Evolutionary conservation across 1,140 invertebrate genomes (phyloP), one percentile per base, ranked within the genome.

Genomic region (Paramacrobiotus metropolitanus): DNA sequence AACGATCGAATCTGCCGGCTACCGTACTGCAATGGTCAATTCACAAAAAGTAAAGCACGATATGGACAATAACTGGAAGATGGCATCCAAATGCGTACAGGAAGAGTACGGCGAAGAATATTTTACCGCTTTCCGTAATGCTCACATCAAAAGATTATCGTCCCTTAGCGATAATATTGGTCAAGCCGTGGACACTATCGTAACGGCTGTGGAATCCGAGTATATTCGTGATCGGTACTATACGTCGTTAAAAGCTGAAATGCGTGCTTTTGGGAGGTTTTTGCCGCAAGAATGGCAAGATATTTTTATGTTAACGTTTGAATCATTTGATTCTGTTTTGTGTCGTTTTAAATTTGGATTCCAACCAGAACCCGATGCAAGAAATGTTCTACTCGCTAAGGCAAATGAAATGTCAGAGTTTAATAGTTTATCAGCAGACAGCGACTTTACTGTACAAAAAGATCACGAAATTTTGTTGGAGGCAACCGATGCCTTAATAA

Each of bases 41-140:
- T 24, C 48, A 15, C 15, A 15, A 15, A 55, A 55, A 24, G 60
- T 73, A 2, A 65, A 65, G 9, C 60, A 61, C 20, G 67, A 64
- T 3, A 61, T 73, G 44, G 67, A 71, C 30, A 66, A 68, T 31
- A 64, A 64, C 44, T 74, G 73, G 73, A 62, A 71, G 31, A 31
- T 65, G 21, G 69, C 68, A 21, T 67, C 70, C 0, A 66, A 68
- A 40, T 68, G 72, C 4, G 67, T 73, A 24, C 67, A 66, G 45
- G 60, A 65, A 31, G 68, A 67, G 28, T 74, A 74, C 64, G 73
- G 73, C 1, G 66, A 71, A 29, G 68, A 65, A 44, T 74, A 74
- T 63, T 71, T 70, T 44, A 60, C 71, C 45, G 70, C 71, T 59
- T 73, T 71, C 63, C 9, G 4, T 4, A 55, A 15, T 24, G 9